These are phyloP conservation scores for Platycheirus albimanus DNA, from an alignment of 2,888 invertebrate species.

Conservation along the genomic window DNA sequence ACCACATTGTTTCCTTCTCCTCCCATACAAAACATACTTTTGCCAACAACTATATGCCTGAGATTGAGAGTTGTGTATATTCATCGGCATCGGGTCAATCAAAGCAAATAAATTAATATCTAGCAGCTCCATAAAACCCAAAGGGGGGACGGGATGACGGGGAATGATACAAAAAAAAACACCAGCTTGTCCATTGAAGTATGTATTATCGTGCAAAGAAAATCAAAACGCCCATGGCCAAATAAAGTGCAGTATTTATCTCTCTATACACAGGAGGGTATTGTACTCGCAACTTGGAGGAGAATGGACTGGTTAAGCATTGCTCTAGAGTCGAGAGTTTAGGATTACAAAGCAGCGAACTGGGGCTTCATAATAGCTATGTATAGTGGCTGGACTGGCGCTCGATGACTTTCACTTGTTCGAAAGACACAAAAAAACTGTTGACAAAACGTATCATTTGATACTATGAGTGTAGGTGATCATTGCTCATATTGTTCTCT, in stretches of 20 bases:
- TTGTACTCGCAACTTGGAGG: constrained; percentile 40
- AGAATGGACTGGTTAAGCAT: constrained; percentile 17
- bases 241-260: constrained; percentile 44
- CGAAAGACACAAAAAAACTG: constrained; percentile 31
- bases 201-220: constrained; percentile 57
- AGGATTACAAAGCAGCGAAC: constrained; percentile 30
- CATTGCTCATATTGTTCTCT: constrained; percentile 67
- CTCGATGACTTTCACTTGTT: constrained; percentile 69
- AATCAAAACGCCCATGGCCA: constrained; percentile 70
- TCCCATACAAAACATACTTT: constrained; percentile 23
- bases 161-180: background rate
- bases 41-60: background rate
- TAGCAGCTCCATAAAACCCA: background rate
- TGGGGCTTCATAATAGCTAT: constrained; percentile 13
- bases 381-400: constrained; percentile 32
- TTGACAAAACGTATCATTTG: constrained; percentile 60
- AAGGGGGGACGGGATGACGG: constrained; percentile 7
- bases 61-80: constrained; percentile 25
- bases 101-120: constrained; percentile 73
- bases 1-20: constrained; percentile 59
- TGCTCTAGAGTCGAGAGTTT: too few species aligned
- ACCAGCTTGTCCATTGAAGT: background rate
- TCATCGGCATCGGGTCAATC: constrained; percentile 68
- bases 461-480: constrained; percentile 51
- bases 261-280: constrained; percentile 31